A percentile compares a stretch with the other conserved stretches of the same genome.
These are phyloP conservation scores for Didymodactylos carnosus DNA, from an alignment of 2,888 invertebrate genomes.

Conservation along the genomic window DNA sequence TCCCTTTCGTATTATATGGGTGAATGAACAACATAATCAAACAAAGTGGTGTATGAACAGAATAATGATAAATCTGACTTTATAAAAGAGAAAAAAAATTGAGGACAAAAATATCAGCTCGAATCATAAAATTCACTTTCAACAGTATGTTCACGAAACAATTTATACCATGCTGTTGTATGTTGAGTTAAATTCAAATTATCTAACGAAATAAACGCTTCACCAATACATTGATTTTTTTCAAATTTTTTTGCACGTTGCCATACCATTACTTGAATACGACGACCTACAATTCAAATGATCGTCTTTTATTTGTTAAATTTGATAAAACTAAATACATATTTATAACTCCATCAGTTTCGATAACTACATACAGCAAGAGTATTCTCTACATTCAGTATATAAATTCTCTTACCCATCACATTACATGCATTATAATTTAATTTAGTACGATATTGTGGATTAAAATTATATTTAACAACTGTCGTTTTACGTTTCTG, in stretches of 20 bases:
- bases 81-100: background rate
- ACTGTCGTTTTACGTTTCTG: conserved; percentile 77
- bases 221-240: conserved; percentile 47
- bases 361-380: no score
- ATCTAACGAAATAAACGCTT: conserved; percentile 64
- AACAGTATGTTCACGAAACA: conserved; percentile 7
- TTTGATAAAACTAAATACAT: no score
- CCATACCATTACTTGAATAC: conserved; percentile 56
- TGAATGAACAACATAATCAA: no score
- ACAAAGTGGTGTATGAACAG: background rate
- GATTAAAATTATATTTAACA: conserved; percentile 57
- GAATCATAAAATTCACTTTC: conserved; percentile 15
- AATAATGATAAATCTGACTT: background rate
- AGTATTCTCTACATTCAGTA: conserved; percentile 16
- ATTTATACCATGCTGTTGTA: conserved; percentile 11
- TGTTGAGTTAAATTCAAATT: conserved; percentile 44
- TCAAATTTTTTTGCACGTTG: conserved; percentile 59
- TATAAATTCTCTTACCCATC: conserved; percentile 50
- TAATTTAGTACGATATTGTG: conserved; percentile 65
- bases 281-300: background rate
- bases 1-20: no score
- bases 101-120: background rate
- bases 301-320: background rate
- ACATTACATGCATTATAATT: conserved; percentile 48
- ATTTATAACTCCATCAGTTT: no score